Evolutionary conservation across 53 echinoderm and acorn worm genomes (phyloP).

Genomic region (Patiria pectinifera): DNA sequence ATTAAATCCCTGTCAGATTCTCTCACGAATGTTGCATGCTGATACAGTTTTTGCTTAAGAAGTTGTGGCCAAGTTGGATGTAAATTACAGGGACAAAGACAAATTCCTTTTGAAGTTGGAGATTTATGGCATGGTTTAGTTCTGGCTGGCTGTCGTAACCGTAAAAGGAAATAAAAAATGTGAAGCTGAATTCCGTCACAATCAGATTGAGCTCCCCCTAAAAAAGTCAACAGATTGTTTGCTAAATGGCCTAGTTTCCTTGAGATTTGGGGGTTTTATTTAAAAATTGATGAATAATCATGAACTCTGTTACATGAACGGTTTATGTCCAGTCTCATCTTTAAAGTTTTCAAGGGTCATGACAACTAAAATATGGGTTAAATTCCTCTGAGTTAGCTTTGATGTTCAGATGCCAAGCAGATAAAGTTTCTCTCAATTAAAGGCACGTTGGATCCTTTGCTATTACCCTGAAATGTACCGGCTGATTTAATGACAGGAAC

Average conservation of each 20-base stretch:
- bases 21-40: slow-evolving; percentile 2
- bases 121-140: slow-evolving; percentile 11
- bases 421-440: too few species aligned
- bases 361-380: too few species aligned
- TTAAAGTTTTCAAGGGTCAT: too few species aligned
- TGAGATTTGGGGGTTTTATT: too few species aligned
- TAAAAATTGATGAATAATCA: too few species aligned
- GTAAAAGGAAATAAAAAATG: slow-evolving; percentile 13
- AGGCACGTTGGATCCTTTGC: too few species aligned
- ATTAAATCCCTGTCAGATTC: background rate
- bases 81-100: slow-evolving; percentile 13
- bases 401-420: too few species aligned
- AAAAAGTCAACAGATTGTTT: background rate
- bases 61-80: background rate
- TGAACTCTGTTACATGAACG: too few species aligned
- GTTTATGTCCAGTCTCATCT: too few species aligned
- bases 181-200: background rate
- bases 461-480: too few species aligned
- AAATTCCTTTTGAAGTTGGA: slow-evolving; percentile 22
- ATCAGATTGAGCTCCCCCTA: background rate
- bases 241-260: background rate
- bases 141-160: background rate
- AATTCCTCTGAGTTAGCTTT: too few species aligned
- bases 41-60: background rate
- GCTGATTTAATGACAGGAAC: too few species aligned